Evolutionary conservation across 2,888 invertebrate genomes (phyloP), one percentile per base, ranked within the genome.

Genomic region (Gari tellinella): DNA sequence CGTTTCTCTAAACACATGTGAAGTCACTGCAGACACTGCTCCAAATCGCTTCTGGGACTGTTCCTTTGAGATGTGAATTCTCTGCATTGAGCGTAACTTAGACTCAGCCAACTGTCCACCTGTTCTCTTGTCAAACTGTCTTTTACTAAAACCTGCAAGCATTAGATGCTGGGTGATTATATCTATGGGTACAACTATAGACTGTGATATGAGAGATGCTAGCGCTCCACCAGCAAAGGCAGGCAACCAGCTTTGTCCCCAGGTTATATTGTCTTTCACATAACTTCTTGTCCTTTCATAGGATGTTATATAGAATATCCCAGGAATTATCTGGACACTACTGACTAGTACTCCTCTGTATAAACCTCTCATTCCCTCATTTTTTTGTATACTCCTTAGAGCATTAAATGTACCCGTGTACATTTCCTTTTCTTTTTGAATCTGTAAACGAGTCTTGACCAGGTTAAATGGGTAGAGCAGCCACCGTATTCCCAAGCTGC

Each of bases 331-430:
- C 93, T 97, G 96, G 88, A 96, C 95, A 69, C 97, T 97, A 62
- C 97, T 97, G 67, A 99, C 94, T 97, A 97, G 98, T 91, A 98
- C 99, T 1, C 99, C 99, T 86, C 96, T 94, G 90, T 99, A 99
- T 0, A 99, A 93, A 0, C 98, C 98, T 7, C 72, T 37, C 21
- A 5, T 88, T 0, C 99, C 99, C 93, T 99, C 98, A 23, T 94
- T 93, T 63, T 93, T 94, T 86, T 96, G 95, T 85, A 99, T 99
- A 93, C 97, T 97, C 38, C 94, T 93, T 85, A 96, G 96, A 4
- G 98, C 98, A 92, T 99, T 98, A 77, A 96, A 94, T 90, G 98
- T 96, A 23, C 94, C 93, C 19, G 80, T 84, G 82, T 97, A 98
- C 62, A 97, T 94, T 84, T 96, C 95, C 26, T 79, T 77, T 0